Evolutionary conservation across 2,797 vertebrate genomes (phyloP).

Genomic region (Carcharodon carcharias): DNA sequence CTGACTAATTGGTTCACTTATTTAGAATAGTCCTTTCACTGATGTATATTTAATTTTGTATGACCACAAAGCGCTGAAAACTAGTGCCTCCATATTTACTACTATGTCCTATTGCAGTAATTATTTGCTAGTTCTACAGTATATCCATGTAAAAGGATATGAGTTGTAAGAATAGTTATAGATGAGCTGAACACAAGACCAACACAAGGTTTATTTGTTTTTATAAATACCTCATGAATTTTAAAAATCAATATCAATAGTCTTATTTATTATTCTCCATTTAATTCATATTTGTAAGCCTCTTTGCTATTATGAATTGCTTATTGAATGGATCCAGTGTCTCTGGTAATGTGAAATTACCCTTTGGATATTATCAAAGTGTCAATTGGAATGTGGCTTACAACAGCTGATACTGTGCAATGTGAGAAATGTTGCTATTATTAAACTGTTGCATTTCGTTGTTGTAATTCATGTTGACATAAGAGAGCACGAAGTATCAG

Average conservation of each 20-base stretch:
- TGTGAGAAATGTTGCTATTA: background rate
- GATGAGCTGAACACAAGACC: background rate
- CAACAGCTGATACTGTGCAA: background rate
- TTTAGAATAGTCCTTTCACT: background rate
- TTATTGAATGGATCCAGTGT: background rate
- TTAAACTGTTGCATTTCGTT: background rate
- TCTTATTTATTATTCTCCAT: conserved; percentile 1
- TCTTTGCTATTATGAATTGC: background rate
- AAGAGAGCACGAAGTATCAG: background rate
- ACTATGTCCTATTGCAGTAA: background rate
- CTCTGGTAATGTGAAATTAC: background rate
- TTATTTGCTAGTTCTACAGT: background rate
- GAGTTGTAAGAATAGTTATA: background rate
- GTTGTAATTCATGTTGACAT: background rate
- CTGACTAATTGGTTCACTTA: background rate
- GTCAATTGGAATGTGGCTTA: background rate
- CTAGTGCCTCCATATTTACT: background rate
- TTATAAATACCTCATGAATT: background rate
- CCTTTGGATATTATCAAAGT: background rate
- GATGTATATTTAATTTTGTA: background rate
- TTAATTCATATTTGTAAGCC: background rate
- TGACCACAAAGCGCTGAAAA: background rate
- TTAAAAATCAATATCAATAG: background rate
- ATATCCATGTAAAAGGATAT: background rate
- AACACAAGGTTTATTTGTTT: background rate